These are phyloP conservation scores for Ophthalmolycus amberensis DNA, from an alignment of 2,113 vertebrate species.

Conservation along the genomic window DNA sequence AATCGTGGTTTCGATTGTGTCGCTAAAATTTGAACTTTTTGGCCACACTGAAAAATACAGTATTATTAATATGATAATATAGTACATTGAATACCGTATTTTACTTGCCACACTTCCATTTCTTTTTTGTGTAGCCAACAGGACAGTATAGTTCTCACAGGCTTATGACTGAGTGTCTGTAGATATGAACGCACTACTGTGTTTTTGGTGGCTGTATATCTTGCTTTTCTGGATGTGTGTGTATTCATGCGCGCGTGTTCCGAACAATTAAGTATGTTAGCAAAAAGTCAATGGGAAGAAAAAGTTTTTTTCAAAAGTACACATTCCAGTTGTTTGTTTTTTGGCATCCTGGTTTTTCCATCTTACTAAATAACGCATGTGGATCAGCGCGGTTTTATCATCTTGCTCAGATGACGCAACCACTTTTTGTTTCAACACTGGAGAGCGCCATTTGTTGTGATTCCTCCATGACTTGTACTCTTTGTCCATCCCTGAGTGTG, in stretches of 20 bases:
- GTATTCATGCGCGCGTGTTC: slow-evolving; percentile 71
- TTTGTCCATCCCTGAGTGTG: slow-evolving; percentile 86
- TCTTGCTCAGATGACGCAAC: slow-evolving; percentile 85
- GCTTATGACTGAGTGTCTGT: slow-evolving; percentile 77
- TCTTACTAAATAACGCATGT: slow-evolving; percentile 10
- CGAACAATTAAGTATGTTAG: slow-evolving; percentile 85
- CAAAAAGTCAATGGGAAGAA: slow-evolving; percentile 63
- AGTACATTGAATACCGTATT: slow-evolving; percentile 82
- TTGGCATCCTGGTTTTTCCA: slow-evolving; percentile 78
- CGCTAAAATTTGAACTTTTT: slow-evolving; percentile 77
- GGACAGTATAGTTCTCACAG: slow-evolving; percentile 88
- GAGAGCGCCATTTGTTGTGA: slow-evolving; percentile 79
- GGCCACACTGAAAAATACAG: neutral
- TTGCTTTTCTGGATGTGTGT: slow-evolving; percentile 85
- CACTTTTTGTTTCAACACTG: slow-evolving; percentile 88
- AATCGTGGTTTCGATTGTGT: slow-evolving; percentile 78
- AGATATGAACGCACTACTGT: slow-evolving; percentile 88
- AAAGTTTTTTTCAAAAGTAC: slow-evolving; percentile 36
- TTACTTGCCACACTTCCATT: slow-evolving; percentile 74
- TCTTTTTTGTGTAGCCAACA: neutral
- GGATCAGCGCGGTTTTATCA: slow-evolving; percentile 82
- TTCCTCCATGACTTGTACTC: slow-evolving; percentile 84
- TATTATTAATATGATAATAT: slow-evolving; percentile 6
- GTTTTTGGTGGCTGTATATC: slow-evolving; percentile 85
- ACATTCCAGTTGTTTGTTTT: slow-evolving; percentile 80